phyloP scores from a whole-genome alignment of 2,113 vertebrate species.

The Nanorana parkeri region DNA sequence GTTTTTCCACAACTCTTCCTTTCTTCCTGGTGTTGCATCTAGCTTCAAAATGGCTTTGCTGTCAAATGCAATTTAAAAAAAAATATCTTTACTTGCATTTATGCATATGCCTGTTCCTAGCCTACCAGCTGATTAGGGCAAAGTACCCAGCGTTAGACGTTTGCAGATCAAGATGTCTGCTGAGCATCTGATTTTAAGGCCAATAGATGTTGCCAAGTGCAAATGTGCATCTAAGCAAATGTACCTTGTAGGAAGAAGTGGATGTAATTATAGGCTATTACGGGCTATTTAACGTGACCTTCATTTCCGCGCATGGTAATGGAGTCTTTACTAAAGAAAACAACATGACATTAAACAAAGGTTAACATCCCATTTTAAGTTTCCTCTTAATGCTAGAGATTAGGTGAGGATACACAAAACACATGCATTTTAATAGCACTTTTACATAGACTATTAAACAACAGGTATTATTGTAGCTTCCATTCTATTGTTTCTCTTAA shows the following conservation, averaged over 20 bases:
- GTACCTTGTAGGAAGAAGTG: constrained; percentile 21
- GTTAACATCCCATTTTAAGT: not conserved
- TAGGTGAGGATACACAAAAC: too few relatives aligned
- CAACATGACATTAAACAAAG: constrained; percentile 15
- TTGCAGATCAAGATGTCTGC: not conserved
- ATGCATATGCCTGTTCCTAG: not conserved
- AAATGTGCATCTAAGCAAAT: constrained; percentile 31
- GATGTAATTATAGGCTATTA: constrained; percentile 45
- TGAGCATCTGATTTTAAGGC: not conserved
- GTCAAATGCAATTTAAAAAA: too few relatives aligned
- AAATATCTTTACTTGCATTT: not conserved
- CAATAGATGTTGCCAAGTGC: constrained; percentile 13
- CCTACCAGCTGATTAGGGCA: not conserved
- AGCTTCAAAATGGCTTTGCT: too few relatives aligned
- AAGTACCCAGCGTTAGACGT: not conserved
- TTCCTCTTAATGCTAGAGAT: too few relatives aligned
- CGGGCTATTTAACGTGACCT: constrained; percentile 38
- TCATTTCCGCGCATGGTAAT: constrained; percentile 25
- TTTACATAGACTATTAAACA: too few relatives aligned
- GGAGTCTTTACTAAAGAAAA: constrained; percentile 21
- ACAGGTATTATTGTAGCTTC: too few relatives aligned
- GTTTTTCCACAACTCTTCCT: too few relatives aligned
- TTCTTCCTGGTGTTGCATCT: too few relatives aligned
- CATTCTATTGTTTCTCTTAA: too few relatives aligned
- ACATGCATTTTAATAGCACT: too few relatives aligned